Percentiles rank a stretch among this genome's conserved stretches.
phyloP scores from a whole-genome alignment of 2,888 invertebrate species.

The Acleris emargana region DNA sequence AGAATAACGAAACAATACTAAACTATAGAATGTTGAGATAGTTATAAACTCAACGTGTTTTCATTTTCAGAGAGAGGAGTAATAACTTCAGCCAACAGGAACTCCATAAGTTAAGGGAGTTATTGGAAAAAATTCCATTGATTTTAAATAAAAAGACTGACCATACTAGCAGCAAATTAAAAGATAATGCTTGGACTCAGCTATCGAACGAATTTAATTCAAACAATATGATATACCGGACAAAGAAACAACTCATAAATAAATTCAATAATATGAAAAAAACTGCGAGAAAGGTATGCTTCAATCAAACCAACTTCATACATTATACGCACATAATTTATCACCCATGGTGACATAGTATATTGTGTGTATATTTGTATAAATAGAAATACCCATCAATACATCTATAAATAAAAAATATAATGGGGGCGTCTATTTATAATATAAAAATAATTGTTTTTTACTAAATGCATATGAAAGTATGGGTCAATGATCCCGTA shows the following conservation, averaged over 20 bases:
- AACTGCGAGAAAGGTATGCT: conserved; percentile 30
- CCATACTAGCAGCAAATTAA: conserved; percentile 24
- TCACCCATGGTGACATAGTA: no score
- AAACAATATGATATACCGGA: conserved; percentile 14
- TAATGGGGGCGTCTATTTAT: no score
- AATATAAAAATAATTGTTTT: no score
- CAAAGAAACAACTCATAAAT: conserved; percentile 27
- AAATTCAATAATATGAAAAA: conserved; percentile 36
- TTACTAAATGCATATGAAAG: no score
- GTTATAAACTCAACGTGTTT: background rate
- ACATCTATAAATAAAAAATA: no score
- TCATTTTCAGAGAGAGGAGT: background rate
- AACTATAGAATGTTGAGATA: background rate
- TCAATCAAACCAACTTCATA: no score
- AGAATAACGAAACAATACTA: background rate
- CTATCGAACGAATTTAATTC: conserved; percentile 29
- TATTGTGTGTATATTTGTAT: no score
- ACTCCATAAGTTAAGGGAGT: background rate
- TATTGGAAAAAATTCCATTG: background rate
- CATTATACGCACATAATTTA: no score
- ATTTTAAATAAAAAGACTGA: conserved; percentile 29
- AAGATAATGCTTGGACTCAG: conserved; percentile 26
- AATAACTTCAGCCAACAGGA: background rate
- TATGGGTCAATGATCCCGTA: no score
- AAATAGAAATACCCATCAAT: no score